Percentiles rank a stretch among this genome's conserved stretches.
Conservation (phyloP, 2,797 vertebrate genomes). For the Cynopterus sphinx region DNA sequence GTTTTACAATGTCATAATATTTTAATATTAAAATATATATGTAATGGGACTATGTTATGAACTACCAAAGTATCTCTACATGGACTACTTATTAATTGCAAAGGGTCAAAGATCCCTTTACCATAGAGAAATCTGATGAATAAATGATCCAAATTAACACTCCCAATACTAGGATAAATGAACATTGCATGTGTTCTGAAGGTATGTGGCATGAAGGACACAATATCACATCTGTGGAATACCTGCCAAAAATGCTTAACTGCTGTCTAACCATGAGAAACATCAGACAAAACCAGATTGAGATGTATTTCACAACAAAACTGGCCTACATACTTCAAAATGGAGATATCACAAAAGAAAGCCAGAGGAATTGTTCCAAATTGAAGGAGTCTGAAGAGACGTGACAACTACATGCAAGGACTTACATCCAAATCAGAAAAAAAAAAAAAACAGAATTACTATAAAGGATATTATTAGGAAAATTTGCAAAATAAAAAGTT, state of each 20-base stretch:
- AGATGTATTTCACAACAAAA: background rate
- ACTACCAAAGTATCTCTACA: background rate
- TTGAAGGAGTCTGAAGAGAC: background rate
- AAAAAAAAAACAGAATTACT: background rate
- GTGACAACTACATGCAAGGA: background rate
- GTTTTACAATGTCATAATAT: constrained; percentile 56
- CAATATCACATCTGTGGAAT: background rate
- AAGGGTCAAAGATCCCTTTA: background rate
- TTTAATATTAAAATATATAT: constrained; percentile 63
- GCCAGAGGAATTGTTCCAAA: background rate
- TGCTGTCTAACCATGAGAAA: background rate
- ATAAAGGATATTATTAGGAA: constrained; percentile 14
- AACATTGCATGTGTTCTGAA: background rate
- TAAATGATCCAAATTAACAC: background rate
- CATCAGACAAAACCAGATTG: background rate
- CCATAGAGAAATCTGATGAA: background rate
- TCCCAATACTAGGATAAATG: background rate
- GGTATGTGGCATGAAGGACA: background rate
- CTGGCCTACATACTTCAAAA: background rate
- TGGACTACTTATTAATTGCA: constrained; percentile 7
- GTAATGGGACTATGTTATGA: constrained; percentile 6
- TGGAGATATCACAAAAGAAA: background rate
- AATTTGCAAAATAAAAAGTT: constrained; percentile 21
- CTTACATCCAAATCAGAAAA: background rate
- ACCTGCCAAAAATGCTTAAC: background rate